Base-by-base conservation (phyloP, 2,797 vertebrate genomes). In the Odontamblyopus lacepedii region DNA sequence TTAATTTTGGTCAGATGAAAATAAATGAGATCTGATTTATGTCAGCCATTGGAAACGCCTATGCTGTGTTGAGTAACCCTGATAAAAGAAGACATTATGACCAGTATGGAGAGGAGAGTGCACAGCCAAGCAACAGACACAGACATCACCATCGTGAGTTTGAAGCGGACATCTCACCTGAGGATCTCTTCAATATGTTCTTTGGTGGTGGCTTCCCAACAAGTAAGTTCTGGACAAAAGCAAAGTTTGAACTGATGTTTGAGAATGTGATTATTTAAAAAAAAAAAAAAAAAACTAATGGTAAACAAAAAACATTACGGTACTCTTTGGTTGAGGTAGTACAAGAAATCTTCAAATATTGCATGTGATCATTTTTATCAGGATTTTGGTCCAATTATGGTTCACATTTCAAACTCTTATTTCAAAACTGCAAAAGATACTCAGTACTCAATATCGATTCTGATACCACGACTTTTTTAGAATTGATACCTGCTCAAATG, bases 151-250 rank as follows among this genome's bases (percentile, higher is more conserved):
- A 66, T 29, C 64, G 64, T 12, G 92, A 93, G 70, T 95, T 99
- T 29, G 98, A 99, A 86, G 97, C 98, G 0, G 97, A 99, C 88
- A 99, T 99, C 89, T 99, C 98, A 48, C 98, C 98, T 0, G 97
- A 99, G 85, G 98, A 99, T 87, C 97, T 99, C 81, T 99, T 99
- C 91, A 99, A 99, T 87, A 99, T 99, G 98, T 99, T 99, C 88
- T 99, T 99, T 71, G 98, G 98, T 30, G 97, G 97, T 51, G 97
- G 97, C 50, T 99, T 99, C 78, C 97, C 97, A 38, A 95, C 97
- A 72, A 97, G 98, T 99, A 92, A 95, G 97, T 41, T 1, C 62
- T 44, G 41, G 27, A 6, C 11, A 3, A 19, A 29, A 48, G 6
- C 30, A 60, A 55, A 29, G 9, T 26, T 73, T 60, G 5, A 27